These are phyloP conservation scores for Sula dactylatra DNA, from an alignment of 2,113 vertebrate genomes.

Conservation along the genomic window DNA sequence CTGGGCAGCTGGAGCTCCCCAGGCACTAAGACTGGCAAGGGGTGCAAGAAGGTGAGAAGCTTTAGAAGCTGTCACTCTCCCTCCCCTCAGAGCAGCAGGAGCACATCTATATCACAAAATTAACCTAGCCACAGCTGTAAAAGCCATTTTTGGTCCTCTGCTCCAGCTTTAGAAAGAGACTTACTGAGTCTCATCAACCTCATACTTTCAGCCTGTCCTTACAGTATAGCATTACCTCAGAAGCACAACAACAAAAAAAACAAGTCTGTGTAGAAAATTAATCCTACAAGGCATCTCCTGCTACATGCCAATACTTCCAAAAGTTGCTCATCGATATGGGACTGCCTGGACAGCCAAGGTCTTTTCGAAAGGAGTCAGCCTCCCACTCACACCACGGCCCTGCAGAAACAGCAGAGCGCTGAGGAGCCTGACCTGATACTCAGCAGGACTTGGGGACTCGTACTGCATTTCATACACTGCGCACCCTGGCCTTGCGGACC, in stretches of 20 bases:
- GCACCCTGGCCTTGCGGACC: background rate
- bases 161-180: background rate
- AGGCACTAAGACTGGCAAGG: background rate
- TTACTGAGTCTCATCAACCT: background rate
- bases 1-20: background rate
- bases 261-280: rapidly evolving
- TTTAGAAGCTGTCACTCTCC: background rate
- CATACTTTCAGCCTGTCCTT: background rate
- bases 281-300: background rate
- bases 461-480: background rate
- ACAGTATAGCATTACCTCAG: background rate
- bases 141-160: background rate
- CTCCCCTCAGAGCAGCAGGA: background rate
- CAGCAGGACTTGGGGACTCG: rapidly evolving
- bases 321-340: background rate
- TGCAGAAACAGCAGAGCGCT: background rate
- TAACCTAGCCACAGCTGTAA: background rate
- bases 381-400: background rate
- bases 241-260: background rate
- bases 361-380: background rate
- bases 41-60: background rate
- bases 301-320: background rate
- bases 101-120: background rate
- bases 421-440: background rate
- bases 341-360: background rate